A percentile compares a stretch with the other conserved stretches of the same genome.
phyloP scores from a whole-genome alignment of 2,888 invertebrate species.

The Erebia epiphron region DNA sequence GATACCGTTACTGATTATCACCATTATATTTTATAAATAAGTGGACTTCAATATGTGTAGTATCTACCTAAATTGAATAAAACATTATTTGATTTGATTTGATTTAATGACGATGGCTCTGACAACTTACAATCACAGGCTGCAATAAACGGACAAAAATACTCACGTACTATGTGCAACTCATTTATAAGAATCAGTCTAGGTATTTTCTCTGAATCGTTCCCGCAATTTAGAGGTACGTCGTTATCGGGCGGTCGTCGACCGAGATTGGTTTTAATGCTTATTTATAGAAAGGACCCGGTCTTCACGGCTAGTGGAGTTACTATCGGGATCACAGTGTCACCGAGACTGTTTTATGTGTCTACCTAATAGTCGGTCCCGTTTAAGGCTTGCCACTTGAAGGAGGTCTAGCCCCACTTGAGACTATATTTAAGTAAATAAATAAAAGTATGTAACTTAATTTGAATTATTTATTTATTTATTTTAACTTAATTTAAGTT shows the following conservation, averaged over 20 bases:
- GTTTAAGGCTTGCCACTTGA: constrained; percentile 31
- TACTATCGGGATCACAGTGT: constrained; percentile 74
- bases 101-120: no score
- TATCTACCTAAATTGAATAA: no score
- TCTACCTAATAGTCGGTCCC: constrained; percentile 40
- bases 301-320: constrained; percentile 60
- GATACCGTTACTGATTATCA: no score
- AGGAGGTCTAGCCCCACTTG: background rate
- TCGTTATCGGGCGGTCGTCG: constrained; percentile 62
- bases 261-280: constrained; percentile 67
- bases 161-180: constrained; percentile 11
- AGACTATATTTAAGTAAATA: no score
- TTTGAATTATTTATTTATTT: no score
- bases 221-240: constrained; percentile 54
- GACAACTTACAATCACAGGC: background rate
- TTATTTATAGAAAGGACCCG: constrained; percentile 77
- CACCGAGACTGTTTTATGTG: constrained; percentile 66
- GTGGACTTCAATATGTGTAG: no score
- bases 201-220: constrained; percentile 42
- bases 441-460: no score
- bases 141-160: constrained; percentile 5
- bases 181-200: constrained; percentile 43
- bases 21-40: no score
- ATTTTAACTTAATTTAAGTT: no score
- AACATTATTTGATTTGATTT: no score